Conservation (phyloP, 2,113 vertebrate species). For the Rhinichthys klamathensis region DNA sequence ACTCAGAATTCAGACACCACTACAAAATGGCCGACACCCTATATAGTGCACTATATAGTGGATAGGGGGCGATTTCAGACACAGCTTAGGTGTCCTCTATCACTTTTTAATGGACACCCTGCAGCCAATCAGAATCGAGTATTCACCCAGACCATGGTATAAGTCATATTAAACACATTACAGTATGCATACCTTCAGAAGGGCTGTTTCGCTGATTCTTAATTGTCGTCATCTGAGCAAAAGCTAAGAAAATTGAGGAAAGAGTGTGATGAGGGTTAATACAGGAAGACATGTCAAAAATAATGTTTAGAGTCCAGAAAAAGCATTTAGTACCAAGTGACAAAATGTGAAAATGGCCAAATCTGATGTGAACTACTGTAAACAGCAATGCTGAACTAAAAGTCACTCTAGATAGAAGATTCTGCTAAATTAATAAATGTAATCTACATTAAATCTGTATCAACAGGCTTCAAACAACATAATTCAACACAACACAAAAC, state of each 20-base stretch:
- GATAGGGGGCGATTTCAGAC: too few species aligned
- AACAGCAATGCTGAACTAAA: background rate
- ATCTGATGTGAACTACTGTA: background rate
- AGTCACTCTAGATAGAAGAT: background rate
- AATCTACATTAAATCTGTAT: background rate
- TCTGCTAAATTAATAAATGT: background rate
- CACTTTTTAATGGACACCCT: too few species aligned
- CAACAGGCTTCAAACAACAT: too few species aligned
- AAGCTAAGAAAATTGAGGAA: background rate
- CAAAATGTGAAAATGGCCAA: background rate
- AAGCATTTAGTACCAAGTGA: background rate
- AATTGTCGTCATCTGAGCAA: slow-evolving; percentile 13
- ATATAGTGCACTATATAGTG: too few species aligned
- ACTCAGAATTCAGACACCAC: too few species aligned
- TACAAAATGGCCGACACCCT: too few species aligned
- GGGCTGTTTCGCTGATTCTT: background rate
- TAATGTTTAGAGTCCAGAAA: background rate
- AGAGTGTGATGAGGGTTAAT: background rate
- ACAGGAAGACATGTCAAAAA: background rate
- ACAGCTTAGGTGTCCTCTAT: too few species aligned
- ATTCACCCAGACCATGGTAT: too few species aligned
- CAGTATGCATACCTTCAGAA: background rate
- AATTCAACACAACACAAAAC: background rate
- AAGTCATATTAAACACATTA: background rate
- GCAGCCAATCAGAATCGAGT: too few species aligned